These are phyloP conservation scores for Sebastes kiyomatsui DNA, from an alignment of 2,797 vertebrate genomes.

Conservation along the genomic window DNA sequence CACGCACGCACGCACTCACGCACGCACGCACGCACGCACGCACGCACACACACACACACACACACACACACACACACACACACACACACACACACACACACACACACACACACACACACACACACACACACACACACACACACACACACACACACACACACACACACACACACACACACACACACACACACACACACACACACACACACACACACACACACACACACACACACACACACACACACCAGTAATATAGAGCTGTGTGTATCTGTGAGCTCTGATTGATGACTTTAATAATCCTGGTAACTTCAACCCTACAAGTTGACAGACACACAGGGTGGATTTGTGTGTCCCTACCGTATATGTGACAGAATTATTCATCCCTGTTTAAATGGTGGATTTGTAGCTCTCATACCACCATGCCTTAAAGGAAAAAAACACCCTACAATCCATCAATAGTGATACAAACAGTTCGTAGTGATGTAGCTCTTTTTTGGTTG, in stretches of 20 bases:
- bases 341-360: neutral
- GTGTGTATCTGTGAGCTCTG: neutral
- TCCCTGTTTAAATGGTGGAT: neutral
- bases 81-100: neutral
- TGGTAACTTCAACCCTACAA: neutral
- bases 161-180: neutral
- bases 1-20: too few species aligned
- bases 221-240: neutral
- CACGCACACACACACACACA: too few species aligned
- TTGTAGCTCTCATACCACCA: neutral
- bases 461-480: neutral
- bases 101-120: neutral
- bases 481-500: neutral
- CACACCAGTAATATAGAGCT: neutral
- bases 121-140: neutral
- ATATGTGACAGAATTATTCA: neutral
- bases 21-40: too few species aligned
- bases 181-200: too few species aligned
- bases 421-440: neutral
- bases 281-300: slow-evolving; percentile 49
- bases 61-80: too few species aligned
- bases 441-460: neutral
- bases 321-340: neutral
- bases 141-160: neutral
- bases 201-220: neutral